phyloP scores from a whole-genome alignment of 2,888 invertebrate species.

The Prenolepis imparis region DNA sequence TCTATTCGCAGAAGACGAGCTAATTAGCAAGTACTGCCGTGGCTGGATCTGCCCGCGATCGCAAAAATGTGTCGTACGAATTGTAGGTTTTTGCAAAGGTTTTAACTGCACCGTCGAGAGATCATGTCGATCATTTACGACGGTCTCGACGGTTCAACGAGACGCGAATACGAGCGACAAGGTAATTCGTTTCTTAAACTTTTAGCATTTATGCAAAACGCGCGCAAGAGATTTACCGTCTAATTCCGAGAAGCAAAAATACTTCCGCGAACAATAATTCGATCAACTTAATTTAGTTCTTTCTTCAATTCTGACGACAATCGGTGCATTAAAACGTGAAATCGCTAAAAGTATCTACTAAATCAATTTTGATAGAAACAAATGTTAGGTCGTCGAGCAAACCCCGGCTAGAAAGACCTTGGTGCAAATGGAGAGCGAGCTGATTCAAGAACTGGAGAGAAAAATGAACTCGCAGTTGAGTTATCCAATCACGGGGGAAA shows the following conservation, averaged over 20 bases:
- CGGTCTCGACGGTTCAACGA: background rate
- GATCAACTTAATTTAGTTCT: slow-evolving; percentile 16
- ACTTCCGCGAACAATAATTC: background rate
- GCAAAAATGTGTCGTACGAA: slow-evolving; percentile 72
- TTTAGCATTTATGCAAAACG: too few species aligned
- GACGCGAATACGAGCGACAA: background rate
- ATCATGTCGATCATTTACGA: slow-evolving; percentile 67
- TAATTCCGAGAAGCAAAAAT: background rate
- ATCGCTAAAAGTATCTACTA: slow-evolving; percentile 16
- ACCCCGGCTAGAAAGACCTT: slow-evolving; percentile 35
- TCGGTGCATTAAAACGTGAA: background rate
- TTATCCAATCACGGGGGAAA: background rate
- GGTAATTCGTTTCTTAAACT: background rate
- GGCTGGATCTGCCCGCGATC: slow-evolving; percentile 81
- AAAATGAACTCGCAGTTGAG: background rate
- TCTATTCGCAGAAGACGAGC: slow-evolving; percentile 66
- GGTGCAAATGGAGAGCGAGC: slow-evolving; percentile 55
- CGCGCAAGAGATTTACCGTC: background rate
- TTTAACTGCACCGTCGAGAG: slow-evolving; percentile 73
- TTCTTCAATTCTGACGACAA: background rate
- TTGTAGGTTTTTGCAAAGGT: slow-evolving; percentile 67
- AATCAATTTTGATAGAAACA: slow-evolving; percentile 30
- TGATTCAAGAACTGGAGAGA: slow-evolving; percentile 41
- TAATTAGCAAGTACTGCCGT: slow-evolving; percentile 72
- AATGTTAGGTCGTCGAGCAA: slow-evolving; percentile 49